These are phyloP conservation scores for Mesorhabditis spiculigera DNA, from an alignment of 2,888 invertebrate species.

Conservation along the genomic window DNA sequence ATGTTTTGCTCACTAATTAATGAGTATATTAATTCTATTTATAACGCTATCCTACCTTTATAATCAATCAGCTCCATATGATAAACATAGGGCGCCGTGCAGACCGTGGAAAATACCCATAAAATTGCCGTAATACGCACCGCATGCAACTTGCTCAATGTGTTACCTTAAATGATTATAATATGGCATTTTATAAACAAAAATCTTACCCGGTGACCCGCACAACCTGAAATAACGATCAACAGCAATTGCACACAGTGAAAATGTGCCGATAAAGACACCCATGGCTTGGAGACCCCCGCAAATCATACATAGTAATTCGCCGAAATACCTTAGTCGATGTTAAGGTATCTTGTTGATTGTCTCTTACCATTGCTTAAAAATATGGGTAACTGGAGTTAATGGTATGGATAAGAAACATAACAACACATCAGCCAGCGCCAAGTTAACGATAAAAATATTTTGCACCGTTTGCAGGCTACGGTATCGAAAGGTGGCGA, in stretches of 20 bases:
- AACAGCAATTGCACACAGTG: constrained; percentile 90
- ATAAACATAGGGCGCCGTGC: constrained; percentile 84
- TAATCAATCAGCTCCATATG: constrained; percentile 65
- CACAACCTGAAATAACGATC: constrained; percentile 72
- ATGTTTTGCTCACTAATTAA: no score
- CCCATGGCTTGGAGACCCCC: constrained; percentile 89
- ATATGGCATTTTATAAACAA: no score
- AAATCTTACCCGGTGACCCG: constrained; percentile 33
- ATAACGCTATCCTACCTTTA: no score
- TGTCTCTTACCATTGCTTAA: constrained; percentile 73
- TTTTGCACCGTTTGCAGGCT: constrained; percentile 64
- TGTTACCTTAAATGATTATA: constrained; percentile 28
- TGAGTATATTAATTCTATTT: no score
- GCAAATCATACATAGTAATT: constrained; percentile 81
- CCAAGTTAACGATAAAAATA: constrained; percentile 89
- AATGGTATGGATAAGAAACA: constrained; percentile 90
- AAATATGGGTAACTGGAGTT: constrained; percentile 87
- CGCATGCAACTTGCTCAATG: constrained; percentile 27
- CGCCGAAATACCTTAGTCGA: constrained; percentile 72
- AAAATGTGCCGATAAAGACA: constrained; percentile 92
- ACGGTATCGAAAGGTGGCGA: constrained; percentile 30
- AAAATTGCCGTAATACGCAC: constrained; percentile 30
- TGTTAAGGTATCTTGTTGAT: background rate
- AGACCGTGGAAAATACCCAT: constrained; percentile 57
- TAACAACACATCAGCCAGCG: constrained; percentile 69